These are phyloP conservation scores for Galemys pyrenaicus DNA, from an alignment of 2,113 vertebrate genomes.

Conservation along the genomic window DNA sequence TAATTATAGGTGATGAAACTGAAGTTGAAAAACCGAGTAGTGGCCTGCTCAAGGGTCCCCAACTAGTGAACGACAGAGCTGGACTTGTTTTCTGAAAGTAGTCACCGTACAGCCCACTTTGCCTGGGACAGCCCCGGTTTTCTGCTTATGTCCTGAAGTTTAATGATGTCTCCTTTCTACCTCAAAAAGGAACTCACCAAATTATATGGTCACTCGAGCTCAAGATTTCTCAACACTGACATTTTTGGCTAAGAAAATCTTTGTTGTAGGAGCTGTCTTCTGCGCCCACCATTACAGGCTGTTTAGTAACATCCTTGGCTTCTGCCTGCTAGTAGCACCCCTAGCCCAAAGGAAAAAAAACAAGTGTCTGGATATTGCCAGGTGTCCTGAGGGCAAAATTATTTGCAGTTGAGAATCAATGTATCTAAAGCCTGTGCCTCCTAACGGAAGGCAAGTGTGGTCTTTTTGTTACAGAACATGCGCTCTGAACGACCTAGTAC, in stretches of 20 bases:
- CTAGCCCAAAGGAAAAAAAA: neutral
- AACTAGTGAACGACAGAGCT: neutral
- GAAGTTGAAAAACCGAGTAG: neutral
- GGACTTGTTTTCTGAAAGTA: neutral
- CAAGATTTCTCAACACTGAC: neutral
- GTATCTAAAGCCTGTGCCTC: neutral
- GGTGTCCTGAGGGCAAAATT: neutral
- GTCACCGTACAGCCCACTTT: neutral
- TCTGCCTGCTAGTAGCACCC: neutral
- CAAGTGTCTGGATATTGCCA: neutral
- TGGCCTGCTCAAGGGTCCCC: neutral
- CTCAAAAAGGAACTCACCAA: conserved; percentile 28
- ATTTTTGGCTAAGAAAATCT: neutral
- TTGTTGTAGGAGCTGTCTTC: neutral
- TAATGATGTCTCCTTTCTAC: neutral
- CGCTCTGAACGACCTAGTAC: neutral
- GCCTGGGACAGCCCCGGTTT: no score
- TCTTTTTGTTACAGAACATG: neutral
- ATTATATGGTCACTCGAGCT: neutral
- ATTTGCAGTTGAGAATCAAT: neutral
- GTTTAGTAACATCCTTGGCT: neutral
- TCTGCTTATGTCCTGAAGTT: neutral
- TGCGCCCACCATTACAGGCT: neutral
- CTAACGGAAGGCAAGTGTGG: neutral
- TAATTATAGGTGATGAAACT: neutral